These are phyloP conservation scores for Atherinosoma microstoma DNA, from an alignment of 2,797 vertebrate genomes.

Conservation along the genomic window DNA sequence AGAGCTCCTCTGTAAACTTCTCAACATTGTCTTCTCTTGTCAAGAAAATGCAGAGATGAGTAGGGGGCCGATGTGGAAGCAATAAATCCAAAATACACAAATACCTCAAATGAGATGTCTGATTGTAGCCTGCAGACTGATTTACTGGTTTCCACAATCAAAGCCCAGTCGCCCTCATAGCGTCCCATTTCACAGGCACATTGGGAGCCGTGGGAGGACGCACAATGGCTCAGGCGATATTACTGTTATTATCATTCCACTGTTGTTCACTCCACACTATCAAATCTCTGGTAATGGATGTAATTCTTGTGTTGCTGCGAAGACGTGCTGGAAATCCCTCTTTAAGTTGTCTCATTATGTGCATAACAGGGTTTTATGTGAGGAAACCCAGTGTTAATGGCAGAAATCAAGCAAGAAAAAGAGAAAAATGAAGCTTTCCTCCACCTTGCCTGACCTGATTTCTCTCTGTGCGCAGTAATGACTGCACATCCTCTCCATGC, in stretches of 20 bases:
- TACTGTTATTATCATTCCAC: conserved; percentile 61
- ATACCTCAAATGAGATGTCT: conserved; percentile 66
- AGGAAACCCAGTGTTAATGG: neutral
- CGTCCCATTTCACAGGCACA: conserved; percentile 46
- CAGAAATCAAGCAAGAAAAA: neutral
- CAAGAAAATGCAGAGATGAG: conserved; percentile 61
- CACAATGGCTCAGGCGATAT: conserved; percentile 43
- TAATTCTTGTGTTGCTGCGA: conserved; percentile 35
- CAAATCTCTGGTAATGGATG: conserved; percentile 38
- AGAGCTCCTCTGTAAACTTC: conserved; percentile 75
- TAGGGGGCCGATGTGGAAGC: conserved; percentile 60
- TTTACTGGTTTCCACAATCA: conserved; percentile 56
- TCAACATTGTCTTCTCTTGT: conserved; percentile 53
- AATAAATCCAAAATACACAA: conserved; percentile 70
- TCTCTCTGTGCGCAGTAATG: neutral
- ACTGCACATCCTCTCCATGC: conserved; percentile 39
- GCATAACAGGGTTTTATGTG: neutral
- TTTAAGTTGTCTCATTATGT: conserved; percentile 17
- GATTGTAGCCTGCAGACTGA: conserved; percentile 55
- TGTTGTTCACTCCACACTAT: conserved; percentile 41
- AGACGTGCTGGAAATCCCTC: conserved; percentile 10
- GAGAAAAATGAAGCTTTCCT: conserved; percentile 6
- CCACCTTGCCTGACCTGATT: conserved; percentile 20
- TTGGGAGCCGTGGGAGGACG: conserved; percentile 35
- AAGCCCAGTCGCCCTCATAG: conserved; percentile 44